Base-by-base conservation (phyloP, 2,113 vertebrate genomes). In the Coryphaenoides rupestris region DNA sequence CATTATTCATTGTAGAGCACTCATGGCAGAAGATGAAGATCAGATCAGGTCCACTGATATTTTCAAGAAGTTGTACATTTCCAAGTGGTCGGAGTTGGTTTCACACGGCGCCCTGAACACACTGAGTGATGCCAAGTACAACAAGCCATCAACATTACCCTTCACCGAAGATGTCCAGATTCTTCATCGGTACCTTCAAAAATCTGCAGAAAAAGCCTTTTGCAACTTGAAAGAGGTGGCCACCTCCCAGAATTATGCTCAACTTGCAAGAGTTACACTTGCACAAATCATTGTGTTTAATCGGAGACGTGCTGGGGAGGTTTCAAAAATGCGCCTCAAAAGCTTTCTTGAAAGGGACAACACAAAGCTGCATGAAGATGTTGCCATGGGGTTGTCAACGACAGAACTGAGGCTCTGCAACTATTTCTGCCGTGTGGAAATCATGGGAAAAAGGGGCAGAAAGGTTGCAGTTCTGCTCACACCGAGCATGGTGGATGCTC, bases 1-100 rank as follows among this genome's bases (percentile, higher is more conserved):
- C 58, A 73, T 74, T 2, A 12, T 74, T 21, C 63, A 78, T 1
- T 74, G 73, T 52, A 59, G 65, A 55, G 68, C 68, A 2, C 33
- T 82, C 1, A 74, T 77, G 26, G 60, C 73, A 13, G 17, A 68
- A 46, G 66, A 79, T 9, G 15, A 14, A 22, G 14, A 24, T 6
- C 55, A 64, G 22, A 62, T 62, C 4, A 70, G 74, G 58, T 71
- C 73, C 33, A 53, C 68, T 0, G 21, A 66, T 56, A 55, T 23
- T 19, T 78, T 78, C 22, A 60, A 65, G 22, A 65, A 15, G 9
- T 21, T 75, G 3, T 75, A 72, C 21, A 15, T 19, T 4, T 21
- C 60, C 17, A 71, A 68, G 23, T 68, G 76, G 72, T 50, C 50
- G 47, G 72, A 71, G 46, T 40, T 68, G 4, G 33, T 78, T 1